Percentiles rank a stretch among this genome's conserved stretches.
Conservation (phyloP, 2,113 vertebrate species). For the Procavia capensis region DNA sequence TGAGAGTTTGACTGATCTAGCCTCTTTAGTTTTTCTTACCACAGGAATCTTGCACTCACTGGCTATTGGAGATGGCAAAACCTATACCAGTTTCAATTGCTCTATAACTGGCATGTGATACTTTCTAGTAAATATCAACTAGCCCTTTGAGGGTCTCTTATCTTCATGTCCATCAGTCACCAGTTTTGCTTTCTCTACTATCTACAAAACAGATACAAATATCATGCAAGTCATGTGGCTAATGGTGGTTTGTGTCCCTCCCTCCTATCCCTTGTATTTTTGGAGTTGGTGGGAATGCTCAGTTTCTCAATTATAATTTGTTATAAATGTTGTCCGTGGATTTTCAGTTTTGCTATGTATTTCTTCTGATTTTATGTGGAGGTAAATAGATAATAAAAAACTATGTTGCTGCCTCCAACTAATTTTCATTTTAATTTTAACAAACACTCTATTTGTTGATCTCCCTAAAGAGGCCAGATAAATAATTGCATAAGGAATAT, state of each 20-base stretch:
- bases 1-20: neutral
- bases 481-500: neutral
- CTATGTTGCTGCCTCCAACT: neutral
- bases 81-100: neutral
- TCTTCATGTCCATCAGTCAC: neutral
- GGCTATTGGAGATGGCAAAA: neutral
- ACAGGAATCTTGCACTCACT: neutral
- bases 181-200: neutral
- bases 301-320: neutral
- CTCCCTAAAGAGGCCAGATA: neutral
- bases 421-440: slow-evolving; percentile 54
- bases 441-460: neutral
- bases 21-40: neutral
- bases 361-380: neutral
- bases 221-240: neutral
- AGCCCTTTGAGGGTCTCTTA: neutral
- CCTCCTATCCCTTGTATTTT: neutral
- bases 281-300: neutral
- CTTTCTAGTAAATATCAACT: neutral
- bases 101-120: neutral
- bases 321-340: neutral
- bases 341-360: neutral
- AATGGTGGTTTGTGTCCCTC: neutral
- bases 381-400: slow-evolving; percentile 10
- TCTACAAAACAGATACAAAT: neutral